A percentile compares a stretch with the other conserved stretches of the same genome.
phyloP scores from a whole-genome alignment of 2,797 vertebrate species.

The Dermochelys coriacea region DNA sequence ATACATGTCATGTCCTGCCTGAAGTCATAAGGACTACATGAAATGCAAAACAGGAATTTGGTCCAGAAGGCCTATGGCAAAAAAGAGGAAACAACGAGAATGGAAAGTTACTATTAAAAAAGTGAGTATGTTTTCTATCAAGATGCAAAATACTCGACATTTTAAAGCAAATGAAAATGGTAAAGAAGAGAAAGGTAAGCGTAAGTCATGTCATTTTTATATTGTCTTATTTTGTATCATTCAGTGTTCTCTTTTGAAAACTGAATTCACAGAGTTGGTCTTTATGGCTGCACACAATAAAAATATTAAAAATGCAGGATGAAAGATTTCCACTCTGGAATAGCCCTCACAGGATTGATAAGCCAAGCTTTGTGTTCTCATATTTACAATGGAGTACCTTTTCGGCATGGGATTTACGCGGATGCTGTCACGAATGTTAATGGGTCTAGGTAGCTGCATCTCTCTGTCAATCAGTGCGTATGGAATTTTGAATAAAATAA shows the following conservation, averaged over 20 bases:
- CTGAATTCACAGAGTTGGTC: fast-evolving
- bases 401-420: background rate
- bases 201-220: background rate
- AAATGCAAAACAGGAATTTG: background rate
- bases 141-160: background rate
- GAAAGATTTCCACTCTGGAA: background rate
- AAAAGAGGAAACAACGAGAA: background rate
- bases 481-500: background rate
- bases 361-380: background rate
- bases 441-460: background rate
- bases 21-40: background rate
- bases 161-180: background rate
- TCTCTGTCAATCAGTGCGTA: background rate
- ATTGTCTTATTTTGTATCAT: background rate
- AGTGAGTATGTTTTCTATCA: background rate
- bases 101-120: background rate
- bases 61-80: background rate
- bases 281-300: background rate
- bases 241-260: background rate
- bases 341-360: background rate
- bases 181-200: background rate
- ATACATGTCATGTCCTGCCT: background rate
- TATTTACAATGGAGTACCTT: background rate
- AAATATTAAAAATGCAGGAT: background rate
- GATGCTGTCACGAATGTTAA: background rate